Evolutionary conservation across 2,888 invertebrate genomes (phyloP).

Genomic region (Limnephilus lunatus): DNA sequence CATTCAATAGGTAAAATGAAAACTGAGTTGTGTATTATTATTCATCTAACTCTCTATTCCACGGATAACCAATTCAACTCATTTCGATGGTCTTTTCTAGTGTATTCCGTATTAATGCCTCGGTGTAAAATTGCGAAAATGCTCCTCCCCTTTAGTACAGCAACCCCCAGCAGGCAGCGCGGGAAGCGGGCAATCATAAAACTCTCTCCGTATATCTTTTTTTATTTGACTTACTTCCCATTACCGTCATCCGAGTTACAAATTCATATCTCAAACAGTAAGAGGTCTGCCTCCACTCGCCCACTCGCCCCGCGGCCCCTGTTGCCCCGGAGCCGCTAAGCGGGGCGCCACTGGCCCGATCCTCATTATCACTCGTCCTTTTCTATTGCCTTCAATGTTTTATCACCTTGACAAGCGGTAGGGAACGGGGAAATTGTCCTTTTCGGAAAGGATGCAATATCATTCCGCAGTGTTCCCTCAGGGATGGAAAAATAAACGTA

Average conservation of each 20-base stretch:
- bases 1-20: too few species aligned
- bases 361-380: constrained; percentile 51
- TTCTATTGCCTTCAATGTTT: constrained; percentile 51
- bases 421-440: neutral
- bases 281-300: constrained; percentile 57
- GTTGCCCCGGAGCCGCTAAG: neutral
- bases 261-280: constrained; percentile 66
- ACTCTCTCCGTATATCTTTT: constrained; percentile 63
- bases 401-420: constrained; percentile 50
- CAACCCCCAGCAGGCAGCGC: constrained; percentile 34
- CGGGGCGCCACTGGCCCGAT: constrained; percentile 28
- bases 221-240: constrained; percentile 65
- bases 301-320: neutral
- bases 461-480: neutral
- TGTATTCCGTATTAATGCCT: neutral
- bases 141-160: neutral
- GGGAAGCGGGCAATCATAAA: constrained; percentile 62
- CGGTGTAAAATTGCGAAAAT: constrained; percentile 7
- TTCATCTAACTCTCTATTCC: neutral
- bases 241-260: constrained; percentile 65
- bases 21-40: too few species aligned
- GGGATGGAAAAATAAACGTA: neutral
- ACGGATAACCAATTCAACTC: neutral
- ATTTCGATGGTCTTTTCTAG: neutral
- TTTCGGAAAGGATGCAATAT: neutral